Base-by-base conservation (phyloP, 2,113 vertebrate species). In the Crotophaga sulcirostris region DNA sequence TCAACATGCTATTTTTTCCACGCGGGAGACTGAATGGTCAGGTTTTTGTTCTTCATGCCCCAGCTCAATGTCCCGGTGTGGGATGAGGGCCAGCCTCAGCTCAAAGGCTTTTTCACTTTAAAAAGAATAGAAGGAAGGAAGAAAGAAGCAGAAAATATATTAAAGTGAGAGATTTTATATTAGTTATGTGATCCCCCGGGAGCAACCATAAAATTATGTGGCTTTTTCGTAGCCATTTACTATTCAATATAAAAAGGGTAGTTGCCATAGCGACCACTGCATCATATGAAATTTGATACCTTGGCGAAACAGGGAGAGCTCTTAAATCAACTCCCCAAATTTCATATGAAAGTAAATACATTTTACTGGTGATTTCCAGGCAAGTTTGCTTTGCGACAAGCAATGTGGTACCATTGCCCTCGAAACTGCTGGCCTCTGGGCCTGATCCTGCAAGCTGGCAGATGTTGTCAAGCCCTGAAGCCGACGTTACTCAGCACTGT, bases 301-400 rank as follows among this genome's bases (percentile, higher is more conserved):
- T 64, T 72, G 94, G 97, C 3, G 10, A 92, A 92, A 84, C 77
- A 85, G 74, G 83, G 90, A 94, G 59, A 1, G 60, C 95, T 94
- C 94, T 96, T 97, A 95, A 96, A 96, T 96, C 95, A 94, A 89
- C 80, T 96, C 94, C 91, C 95, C 93, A 68, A 90, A 91, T 95
- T 95, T 96, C 96, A 88, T 93, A 68, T 44, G 76, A 93, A 84
- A 95, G 93, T 77, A 88, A 95, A 95, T 69, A 18, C 66, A 42
- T 84, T 95, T 95, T 92, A 68, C 83, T 94, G 91, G 33, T 54
- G 83, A 90, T 95, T 92, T 64, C 49, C 26, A 89, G 89, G 95
- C 84, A 2, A 29, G 76, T 68, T 90, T 90, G 93, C 56, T 2
- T 69, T 21, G 80, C 3, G 17, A 52, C 29, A 33, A 59, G 84